These are phyloP conservation scores for Toxotes lorentzi DNA, from an alignment of 2,797 vertebrate genomes.

Conservation along the genomic window DNA sequence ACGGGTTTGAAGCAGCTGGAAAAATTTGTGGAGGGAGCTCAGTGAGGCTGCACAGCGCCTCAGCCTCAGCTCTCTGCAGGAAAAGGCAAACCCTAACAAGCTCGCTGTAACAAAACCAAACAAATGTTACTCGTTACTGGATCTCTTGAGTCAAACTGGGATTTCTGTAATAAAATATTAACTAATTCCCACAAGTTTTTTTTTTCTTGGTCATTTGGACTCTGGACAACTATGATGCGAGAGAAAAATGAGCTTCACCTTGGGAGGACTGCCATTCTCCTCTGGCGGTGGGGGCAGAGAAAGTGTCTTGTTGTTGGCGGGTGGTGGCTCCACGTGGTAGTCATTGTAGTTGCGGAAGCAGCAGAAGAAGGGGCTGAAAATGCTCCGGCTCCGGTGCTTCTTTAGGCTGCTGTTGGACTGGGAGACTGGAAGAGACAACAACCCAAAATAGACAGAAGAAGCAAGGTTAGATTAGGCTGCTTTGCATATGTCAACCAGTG, in stretches of 20 bases:
- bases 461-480: constrained; percentile 8
- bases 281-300: constrained; percentile 91
- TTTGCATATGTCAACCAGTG: not conserved
- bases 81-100: constrained; percentile 71
- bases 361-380: constrained; percentile 99
- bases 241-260: constrained; percentile 85
- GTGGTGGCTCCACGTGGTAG: constrained; percentile 92
- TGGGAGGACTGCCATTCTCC: constrained; percentile 94
- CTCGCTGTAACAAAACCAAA: constrained; percentile 63
- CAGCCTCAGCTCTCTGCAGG: constrained; percentile 61
- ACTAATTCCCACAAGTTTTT: constrained; percentile 31
- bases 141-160: constrained; percentile 28
- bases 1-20: constrained; percentile 86
- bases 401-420: constrained; percentile 97
- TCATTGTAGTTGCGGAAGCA: constrained; percentile 98
- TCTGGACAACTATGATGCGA: constrained; percentile 34
- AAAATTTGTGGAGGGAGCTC: constrained; percentile 81
- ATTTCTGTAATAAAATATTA: constrained; percentile 33
- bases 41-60: constrained; percentile 59
- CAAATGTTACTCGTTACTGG: constrained; percentile 57
- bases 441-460: constrained; percentile 9
- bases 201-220: constrained; percentile 33
- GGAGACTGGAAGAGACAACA: constrained; percentile 85
- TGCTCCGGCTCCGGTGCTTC: constrained; percentile 95
- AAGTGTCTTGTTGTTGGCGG: constrained; percentile 89